Evolutionary conservation across 2,113 vertebrate genomes (phyloP), one percentile per base, ranked within the genome.

Genomic region (Centrocercus urophasianus): DNA sequence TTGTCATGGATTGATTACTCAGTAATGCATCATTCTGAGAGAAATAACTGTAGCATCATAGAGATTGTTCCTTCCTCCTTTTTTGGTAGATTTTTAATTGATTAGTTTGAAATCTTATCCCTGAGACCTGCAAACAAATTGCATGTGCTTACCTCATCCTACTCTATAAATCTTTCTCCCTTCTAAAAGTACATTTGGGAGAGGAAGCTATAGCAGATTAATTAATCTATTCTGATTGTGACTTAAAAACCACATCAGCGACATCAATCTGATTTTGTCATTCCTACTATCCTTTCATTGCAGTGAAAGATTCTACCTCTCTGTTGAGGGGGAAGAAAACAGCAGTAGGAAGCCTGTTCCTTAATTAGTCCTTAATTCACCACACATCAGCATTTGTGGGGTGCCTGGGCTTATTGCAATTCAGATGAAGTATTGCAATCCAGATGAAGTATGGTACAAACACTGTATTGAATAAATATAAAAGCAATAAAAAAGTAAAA

Each of bases 151-250:
- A 73, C 45, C 32, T 88, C 28, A 50, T 80, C 74, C 59, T 70
- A 66, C 32, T 15, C 25, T 79, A 0, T 48, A 71, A 71, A 91
- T 80, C 30, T 34, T 79, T 43, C 28, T 87, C 30, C 20, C 30
- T 91, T 84, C 54, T 40, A 57, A 60, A 95, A 89, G 11, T 73
- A 22, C 80, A 18, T 54, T 88, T 54, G 52, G 56, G 84, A 84
- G 59, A 19, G 15, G 61, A 78, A 78, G n/a, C 61, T 5, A 11
- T 71, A 75, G 83, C 43, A 88, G 74, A 42, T 17, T 10, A 8
- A 34, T 71, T 67, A 6, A 30, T 72, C 73, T 0, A 20, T 86
- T 90, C 40, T 27, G 42, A 2, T 27, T 52, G 43, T 2, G 66
- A 30, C 54, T 30, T 14, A 42, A 91, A 60, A 30, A 54, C 8